Conservation (phyloP, 2,888 invertebrate species). For the Sturmia bella region DNA sequence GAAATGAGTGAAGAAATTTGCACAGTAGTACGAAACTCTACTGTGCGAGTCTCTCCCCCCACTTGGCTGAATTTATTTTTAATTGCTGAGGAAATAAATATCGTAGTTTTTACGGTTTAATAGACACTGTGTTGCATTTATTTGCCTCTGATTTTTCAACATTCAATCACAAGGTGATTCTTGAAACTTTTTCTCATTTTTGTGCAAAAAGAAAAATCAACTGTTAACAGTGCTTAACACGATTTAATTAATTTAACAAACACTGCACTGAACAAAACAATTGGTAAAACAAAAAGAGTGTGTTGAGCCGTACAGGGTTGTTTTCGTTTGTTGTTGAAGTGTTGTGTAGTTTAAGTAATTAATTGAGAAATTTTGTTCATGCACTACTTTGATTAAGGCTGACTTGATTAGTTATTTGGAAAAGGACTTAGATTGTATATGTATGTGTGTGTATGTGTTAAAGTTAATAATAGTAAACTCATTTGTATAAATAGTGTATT, state of each 20-base stretch:
- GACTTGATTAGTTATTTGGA: background rate
- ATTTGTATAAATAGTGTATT: no score
- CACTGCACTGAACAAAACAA: constrained; percentile 14
- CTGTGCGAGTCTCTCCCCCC: no score
- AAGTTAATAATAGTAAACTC: no score
- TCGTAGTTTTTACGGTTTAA: no score
- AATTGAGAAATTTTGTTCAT: background rate
- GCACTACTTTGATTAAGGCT: background rate
- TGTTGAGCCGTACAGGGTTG: constrained; percentile 46
- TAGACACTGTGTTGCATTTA: background rate
- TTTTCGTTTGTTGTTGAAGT: background rate
- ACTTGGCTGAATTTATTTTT: no score
- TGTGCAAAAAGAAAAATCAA: background rate
- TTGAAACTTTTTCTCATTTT: background rate
- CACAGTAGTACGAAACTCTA: no score
- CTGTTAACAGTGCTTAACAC: constrained; percentile 31
- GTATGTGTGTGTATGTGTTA: no score
- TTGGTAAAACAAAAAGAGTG: constrained; percentile 4
- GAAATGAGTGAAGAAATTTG: no score
- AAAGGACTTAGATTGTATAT: background rate
- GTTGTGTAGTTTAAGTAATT: constrained; percentile 14
- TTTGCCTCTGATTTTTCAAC: background rate
- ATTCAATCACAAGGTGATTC: background rate
- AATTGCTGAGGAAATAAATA: no score
- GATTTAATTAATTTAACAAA: constrained; percentile 25